Conservation (phyloP, 1,140 invertebrate genomes). For the Macrotrachela quadricornifera region DNA sequence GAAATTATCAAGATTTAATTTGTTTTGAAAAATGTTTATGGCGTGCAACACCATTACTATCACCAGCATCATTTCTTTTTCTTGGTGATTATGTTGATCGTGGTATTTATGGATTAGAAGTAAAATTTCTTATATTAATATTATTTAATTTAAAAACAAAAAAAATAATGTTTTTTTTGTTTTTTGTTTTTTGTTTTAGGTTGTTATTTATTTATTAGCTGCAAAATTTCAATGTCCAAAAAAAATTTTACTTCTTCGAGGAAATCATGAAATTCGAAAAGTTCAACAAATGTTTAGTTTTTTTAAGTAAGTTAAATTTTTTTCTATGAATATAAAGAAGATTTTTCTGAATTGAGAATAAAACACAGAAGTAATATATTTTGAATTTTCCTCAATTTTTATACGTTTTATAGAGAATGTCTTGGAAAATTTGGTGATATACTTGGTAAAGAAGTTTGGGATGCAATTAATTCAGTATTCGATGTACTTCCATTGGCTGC, state of each 20-base stretch:
- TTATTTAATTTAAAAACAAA: too few relatives aligned
- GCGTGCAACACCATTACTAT: too few relatives aligned
- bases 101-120: background rate
- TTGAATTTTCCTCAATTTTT: too few relatives aligned
- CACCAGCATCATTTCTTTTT: conserved; percentile 3
- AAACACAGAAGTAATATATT: too few relatives aligned
- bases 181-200: conserved; percentile 19
- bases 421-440: conserved; percentile 8
- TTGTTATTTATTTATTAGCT: conserved; percentile 40
- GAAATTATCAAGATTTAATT: conserved; percentile 8
- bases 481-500: conserved; percentile 47
- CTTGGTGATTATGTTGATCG: conserved; percentile 10
- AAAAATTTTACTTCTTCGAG: conserved; percentile 39
- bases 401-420: conserved; percentile 35
- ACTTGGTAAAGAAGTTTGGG: conserved; percentile 29
- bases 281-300: conserved; percentile 49
- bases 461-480: conserved; percentile 44
- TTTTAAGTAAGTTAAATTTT: conserved; percentile 32
- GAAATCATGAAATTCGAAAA: conserved; percentile 42
- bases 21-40: conserved; percentile 6
- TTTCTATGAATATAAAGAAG: background rate
- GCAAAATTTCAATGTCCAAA: conserved; percentile 39
- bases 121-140: too few relatives aligned
- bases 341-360: background rate
- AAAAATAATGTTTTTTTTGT: too few relatives aligned